Base-by-base conservation (phyloP, 2,113 vertebrate species). In the Pachypanchax playfairii region DNA sequence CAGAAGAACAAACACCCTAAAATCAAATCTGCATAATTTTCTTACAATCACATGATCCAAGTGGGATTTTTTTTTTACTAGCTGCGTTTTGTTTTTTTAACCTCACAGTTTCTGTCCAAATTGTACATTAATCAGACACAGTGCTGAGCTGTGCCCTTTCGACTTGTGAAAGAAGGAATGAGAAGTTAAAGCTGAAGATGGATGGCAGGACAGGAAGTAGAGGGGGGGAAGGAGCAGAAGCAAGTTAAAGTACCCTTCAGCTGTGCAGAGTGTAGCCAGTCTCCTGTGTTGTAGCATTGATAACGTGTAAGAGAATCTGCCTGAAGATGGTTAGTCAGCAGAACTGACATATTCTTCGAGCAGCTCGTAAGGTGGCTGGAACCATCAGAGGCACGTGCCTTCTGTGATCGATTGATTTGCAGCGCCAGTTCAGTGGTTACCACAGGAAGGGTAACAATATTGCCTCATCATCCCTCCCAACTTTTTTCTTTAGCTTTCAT, bases 341-440 rank as follows among this genome's bases (percentile, higher is more conserved):
- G 65, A 41, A 84, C 61, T 18, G 35, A 38, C 50, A 9, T 13
- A 58, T 70, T 58, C 58, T 46, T 64, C 17, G 48, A 53, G 66
- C 68, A 71, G 59, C 68, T 71, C 26, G 18, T n/a, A 43, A 74
- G 58, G 35, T 18, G 54, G 64, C 70, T 71, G 42, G 42, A 77
- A 68, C 52, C 62, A 77, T 84, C 70, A 68, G 75, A 68, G 85
- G 75, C 28, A 65, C 74, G 65, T 68, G 78, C 62, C 73, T 87
- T 77, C 66, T 84, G 65, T 82, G 76, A 79, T 79, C 75, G 79
- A 87, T 85, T 80, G 83, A 88, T 84, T 79, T 56, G 52, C 38
- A 68, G 57, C 47, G 33, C 17, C 10, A 66, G 63, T 70, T 78
- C 71, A 71, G 73, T 42, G 54, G 57, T 76, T 57, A 38, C 47